These are phyloP conservation scores for Portunus trituberculatus DNA, from an alignment of 1,140 invertebrate species.

Conservation along the genomic window DNA sequence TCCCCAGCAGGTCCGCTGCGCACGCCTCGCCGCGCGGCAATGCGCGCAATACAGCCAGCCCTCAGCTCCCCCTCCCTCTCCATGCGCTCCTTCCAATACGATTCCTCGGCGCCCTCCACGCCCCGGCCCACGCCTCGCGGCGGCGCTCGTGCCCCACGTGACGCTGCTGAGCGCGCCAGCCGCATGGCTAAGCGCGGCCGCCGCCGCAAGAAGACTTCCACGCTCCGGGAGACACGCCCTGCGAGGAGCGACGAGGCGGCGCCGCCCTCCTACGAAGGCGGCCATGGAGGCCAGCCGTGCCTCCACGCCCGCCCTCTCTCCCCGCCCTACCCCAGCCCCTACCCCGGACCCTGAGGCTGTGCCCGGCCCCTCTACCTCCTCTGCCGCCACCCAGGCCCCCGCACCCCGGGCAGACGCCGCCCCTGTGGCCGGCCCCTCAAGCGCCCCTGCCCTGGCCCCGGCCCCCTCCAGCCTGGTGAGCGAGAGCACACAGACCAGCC, in stretches of 20 bases:
- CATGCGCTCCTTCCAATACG: slow-evolving; percentile 43
- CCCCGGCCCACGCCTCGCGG: slow-evolving; percentile 36
- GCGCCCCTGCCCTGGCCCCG: background rate
- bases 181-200: background rate
- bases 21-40: background rate
- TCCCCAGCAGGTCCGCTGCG: background rate
- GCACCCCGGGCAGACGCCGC: background rate
- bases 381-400: background rate
- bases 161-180: background rate
- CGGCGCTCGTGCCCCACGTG: background rate
- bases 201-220: background rate
- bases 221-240: background rate
- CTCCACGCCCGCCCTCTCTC: background rate
- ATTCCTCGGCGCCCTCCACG: slow-evolving; percentile 58
- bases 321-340: background rate
- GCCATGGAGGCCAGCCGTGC: slow-evolving; percentile 56
- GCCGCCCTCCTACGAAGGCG: slow-evolving; percentile 68
- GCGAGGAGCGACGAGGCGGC: slow-evolving; percentile 58
- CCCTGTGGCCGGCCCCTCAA: background rate
- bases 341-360: background rate
- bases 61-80: slow-evolving; percentile 55
- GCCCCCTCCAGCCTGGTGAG: slow-evolving; percentile 45
- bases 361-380: background rate
- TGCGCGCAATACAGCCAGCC: background rate
- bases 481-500: slow-evolving; percentile 65